These are phyloP conservation scores for Urophycis tenuis DNA, from an alignment of 2,797 vertebrate genomes.

Conservation along the genomic window DNA sequence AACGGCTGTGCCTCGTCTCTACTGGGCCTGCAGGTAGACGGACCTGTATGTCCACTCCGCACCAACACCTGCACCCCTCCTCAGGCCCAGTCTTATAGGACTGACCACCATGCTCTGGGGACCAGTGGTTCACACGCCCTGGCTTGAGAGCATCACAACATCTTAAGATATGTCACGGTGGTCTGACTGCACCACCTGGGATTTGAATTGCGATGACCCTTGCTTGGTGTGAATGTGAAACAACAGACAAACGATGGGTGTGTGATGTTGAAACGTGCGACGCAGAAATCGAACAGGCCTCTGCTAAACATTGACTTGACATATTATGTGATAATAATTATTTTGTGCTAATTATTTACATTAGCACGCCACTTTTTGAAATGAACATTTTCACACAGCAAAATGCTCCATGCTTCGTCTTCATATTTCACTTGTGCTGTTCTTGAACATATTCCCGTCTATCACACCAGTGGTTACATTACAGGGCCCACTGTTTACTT, in stretches of 20 bases:
- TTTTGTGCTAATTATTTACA: too few relatives aligned
- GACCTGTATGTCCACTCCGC: constrained; percentile 75
- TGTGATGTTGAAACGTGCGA: neutral
- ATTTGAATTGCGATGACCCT: neutral
- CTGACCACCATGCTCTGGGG: neutral
- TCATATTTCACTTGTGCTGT: too few relatives aligned
- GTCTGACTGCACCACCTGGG: neutral
- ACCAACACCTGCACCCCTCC: constrained; percentile 22
- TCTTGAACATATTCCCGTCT: too few relatives aligned
- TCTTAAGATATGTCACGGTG: too few relatives aligned
- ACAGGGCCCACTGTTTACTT: too few relatives aligned
- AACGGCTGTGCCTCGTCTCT: constrained; percentile 90
- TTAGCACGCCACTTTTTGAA: too few relatives aligned
- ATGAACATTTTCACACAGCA: too few relatives aligned
- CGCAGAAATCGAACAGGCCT: neutral
- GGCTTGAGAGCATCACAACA: neutral
- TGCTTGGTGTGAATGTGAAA: neutral
- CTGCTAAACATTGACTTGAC: too few relatives aligned
- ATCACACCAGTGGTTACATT: too few relatives aligned
- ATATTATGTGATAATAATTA: too few relatives aligned
- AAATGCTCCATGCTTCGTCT: too few relatives aligned
- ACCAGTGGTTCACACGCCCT: neutral
- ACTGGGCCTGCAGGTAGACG: constrained; percentile 92
- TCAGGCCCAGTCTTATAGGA: neutral
- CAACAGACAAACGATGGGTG: neutral